These are phyloP conservation scores for Pocillopora verrucosa DNA, from an alignment of 64 coral and sea anemone species.

Conservation along the genomic window DNA sequence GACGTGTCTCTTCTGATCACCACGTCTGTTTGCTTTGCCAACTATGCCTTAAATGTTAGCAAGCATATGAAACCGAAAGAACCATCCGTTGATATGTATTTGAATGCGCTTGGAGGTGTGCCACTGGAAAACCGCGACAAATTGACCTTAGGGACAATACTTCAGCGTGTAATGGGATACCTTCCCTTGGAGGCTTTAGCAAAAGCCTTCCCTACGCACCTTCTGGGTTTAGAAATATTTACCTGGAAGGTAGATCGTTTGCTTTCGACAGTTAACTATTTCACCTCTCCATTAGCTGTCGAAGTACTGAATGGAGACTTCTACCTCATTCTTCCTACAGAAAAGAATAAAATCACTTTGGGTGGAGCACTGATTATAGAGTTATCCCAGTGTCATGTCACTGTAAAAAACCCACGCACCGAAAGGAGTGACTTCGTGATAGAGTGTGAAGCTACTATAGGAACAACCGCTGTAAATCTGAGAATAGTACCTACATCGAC, in stretches of 20 bases:
- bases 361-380: background rate
- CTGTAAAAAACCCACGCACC: background rate
- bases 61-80: background rate
- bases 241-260: constrained; percentile 27
- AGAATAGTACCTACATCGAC: background rate
- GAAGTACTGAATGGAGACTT: background rate
- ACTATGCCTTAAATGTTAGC: background rate
- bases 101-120: constrained; percentile 24
- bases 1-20: background rate
- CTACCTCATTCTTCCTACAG: background rate
- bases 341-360: background rate
- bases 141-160: constrained; percentile 20
- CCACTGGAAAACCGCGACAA: background rate
- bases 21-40: background rate
- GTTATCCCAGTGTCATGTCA: background rate
- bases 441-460: background rate
- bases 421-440: background rate
- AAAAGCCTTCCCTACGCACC: background rate
- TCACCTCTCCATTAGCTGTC: background rate
- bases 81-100: constrained; percentile 29
- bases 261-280: constrained; percentile 4
- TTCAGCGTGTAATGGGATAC: constrained; percentile 5
- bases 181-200: constrained; percentile 23
- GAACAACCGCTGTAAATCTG: background rate
- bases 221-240: background rate